Percentiles rank a stretch among this genome's conserved stretches.
Conservation (phyloP, 2,797 vertebrate species). For the Cynopterus sphinx region DNA sequence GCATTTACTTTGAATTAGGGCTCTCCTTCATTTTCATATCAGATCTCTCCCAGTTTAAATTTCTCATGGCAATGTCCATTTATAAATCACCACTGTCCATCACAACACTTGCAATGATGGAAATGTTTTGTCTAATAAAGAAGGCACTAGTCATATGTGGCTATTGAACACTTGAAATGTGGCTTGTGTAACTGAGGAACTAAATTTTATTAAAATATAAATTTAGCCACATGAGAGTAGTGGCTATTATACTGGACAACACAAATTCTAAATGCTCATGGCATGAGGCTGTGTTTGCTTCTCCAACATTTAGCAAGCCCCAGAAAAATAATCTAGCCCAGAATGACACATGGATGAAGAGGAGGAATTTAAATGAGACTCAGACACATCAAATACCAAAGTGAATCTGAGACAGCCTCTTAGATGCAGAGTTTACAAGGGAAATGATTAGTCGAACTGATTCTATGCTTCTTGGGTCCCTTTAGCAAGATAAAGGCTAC, state of each 20-base stretch:
- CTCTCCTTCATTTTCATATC: constrained; percentile 7
- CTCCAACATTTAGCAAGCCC: not conserved
- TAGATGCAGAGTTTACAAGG: not conserved
- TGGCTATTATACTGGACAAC: not conserved
- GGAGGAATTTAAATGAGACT: not conserved
- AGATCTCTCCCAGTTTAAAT: not conserved
- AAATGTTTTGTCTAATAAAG: not conserved
- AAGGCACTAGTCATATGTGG: not conserved
- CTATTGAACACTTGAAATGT: not conserved
- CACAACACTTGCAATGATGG: not conserved
- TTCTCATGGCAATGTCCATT: not conserved
- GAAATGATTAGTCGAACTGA: not conserved
- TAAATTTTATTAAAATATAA: not conserved
- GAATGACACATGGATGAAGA: not conserved
- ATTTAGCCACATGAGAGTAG: not conserved
- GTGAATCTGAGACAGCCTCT: not conserved
- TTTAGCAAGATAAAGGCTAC: constrained; percentile 10
- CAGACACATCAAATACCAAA: not conserved
- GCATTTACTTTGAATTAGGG: constrained; percentile 20
- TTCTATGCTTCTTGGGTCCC: not conserved
- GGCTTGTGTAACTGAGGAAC: not conserved
- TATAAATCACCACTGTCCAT: not conserved
- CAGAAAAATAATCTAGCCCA: not conserved
- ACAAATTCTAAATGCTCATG: not conserved
- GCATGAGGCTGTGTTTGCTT: not conserved